These are phyloP conservation scores for Chaitophorus viminalis DNA, from an alignment of 2,888 invertebrate genomes.

Conservation along the genomic window DNA sequence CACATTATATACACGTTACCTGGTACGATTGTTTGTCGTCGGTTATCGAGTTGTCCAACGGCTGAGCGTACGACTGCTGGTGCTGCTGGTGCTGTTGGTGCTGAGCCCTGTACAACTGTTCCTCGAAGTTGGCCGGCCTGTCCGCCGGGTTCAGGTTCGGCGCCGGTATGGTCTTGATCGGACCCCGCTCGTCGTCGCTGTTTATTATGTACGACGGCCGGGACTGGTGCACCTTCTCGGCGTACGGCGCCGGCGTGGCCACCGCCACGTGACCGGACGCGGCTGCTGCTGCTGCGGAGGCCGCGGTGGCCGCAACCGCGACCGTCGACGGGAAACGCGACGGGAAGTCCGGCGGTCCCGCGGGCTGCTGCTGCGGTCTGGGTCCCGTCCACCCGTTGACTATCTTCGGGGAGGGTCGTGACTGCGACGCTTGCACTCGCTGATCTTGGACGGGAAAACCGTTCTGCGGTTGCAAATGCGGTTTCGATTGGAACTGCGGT, in stretches of 20 bases:
- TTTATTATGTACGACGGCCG: slow-evolving; percentile 40
- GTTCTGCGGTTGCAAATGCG: slow-evolving; percentile 50
- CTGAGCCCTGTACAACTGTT: slow-evolving; percentile 63
- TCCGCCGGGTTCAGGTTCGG: slow-evolving; percentile 76
- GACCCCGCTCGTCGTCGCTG: slow-evolving; percentile 71
- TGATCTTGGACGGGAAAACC: slow-evolving; percentile 8
- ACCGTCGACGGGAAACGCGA: slow-evolving; percentile 65
- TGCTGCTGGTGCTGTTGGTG: slow-evolving; percentile 62
- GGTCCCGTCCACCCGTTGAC: slow-evolving; percentile 39
- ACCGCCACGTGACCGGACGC: slow-evolving; percentile 36
- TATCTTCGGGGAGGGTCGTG: slow-evolving; percentile 66
- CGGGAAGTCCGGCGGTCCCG: slow-evolving; percentile 7
- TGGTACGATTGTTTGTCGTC: slow-evolving; percentile 62
- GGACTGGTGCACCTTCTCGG: slow-evolving; percentile 63
- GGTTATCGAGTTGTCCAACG: slow-evolving; percentile 50
- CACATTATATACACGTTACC: no score
- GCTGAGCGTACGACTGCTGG: slow-evolving; percentile 57
- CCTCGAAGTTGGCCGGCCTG: slow-evolving; percentile 63
- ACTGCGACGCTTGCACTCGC: slow-evolving; percentile 60
- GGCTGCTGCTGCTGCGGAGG: slow-evolving; percentile 65
- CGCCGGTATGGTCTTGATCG: slow-evolving; percentile 87
- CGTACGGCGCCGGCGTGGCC: slow-evolving; percentile 64
- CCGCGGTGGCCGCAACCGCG: slow-evolving; percentile 66
- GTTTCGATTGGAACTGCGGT: slow-evolving; percentile 64
- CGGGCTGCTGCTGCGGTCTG: not conserved